Percentiles rank a stretch among this genome's conserved stretches.
phyloP scores from a whole-genome alignment of 2,888 invertebrate species.

The Serrognathus titanus region DNA sequence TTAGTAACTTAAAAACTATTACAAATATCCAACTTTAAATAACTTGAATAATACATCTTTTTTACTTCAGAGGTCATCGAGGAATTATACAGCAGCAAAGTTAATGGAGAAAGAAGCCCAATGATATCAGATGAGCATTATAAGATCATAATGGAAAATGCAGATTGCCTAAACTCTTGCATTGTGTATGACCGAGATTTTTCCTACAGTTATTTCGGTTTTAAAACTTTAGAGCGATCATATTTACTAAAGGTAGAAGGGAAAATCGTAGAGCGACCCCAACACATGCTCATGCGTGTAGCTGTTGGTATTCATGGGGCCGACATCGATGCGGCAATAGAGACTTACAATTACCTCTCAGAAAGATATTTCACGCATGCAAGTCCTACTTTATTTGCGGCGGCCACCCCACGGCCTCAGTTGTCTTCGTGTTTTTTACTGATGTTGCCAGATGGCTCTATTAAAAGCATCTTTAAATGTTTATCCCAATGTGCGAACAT shows the following conservation, averaged over 20 bases:
- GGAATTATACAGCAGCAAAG: conserved; percentile 71
- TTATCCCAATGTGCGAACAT: conserved; percentile 91
- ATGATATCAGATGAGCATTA: conserved; percentile 85
- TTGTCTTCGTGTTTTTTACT: conserved; percentile 93
- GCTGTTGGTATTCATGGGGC: conserved; percentile 94
- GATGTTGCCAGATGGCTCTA: conserved; percentile 92
- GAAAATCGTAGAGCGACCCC: conserved; percentile 93
- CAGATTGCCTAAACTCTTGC: conserved; percentile 88
- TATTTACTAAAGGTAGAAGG: conserved; percentile 89
- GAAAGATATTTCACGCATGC: conserved; percentile 95
- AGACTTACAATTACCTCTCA: conserved; percentile 93
- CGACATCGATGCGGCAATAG: conserved; percentile 87
- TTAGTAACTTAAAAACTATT: conserved; percentile 41
- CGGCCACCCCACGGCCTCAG: conserved; percentile 88
- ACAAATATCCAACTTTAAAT: too few relatives aligned
- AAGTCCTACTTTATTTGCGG: conserved; percentile 94
- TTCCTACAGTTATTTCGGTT: conserved; percentile 98
- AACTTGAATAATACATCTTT: too few relatives aligned
- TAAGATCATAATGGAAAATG: conserved; percentile 77
- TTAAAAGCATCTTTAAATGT: conserved; percentile 92
- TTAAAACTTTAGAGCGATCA: conserved; percentile 94
- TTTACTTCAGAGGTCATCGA: conserved; percentile 79
- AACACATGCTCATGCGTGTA: conserved; percentile 98
- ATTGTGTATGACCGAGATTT: conserved; percentile 97
- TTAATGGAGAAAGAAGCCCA: conserved; percentile 68